These are phyloP conservation scores for Channa striata DNA, from an alignment of 2,797 vertebrate genomes.

Conservation along the genomic window DNA sequence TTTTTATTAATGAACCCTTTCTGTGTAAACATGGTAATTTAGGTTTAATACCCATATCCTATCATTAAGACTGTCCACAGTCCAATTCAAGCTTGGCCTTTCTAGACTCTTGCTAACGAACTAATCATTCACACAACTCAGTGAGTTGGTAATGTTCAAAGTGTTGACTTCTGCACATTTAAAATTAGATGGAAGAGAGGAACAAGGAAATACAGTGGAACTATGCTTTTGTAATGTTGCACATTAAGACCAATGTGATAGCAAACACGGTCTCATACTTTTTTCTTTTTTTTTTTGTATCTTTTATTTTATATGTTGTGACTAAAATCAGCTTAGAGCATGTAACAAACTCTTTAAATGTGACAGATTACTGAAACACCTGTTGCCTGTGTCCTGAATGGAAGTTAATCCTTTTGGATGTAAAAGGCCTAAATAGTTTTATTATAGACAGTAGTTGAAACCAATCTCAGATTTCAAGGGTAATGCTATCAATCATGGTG, in stretches of 20 bases:
- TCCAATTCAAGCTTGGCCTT: slow-evolving; percentile 14
- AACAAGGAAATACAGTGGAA: neutral
- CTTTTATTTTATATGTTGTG: neutral
- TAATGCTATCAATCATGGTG: neutral
- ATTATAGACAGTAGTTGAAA: slow-evolving; percentile 1
- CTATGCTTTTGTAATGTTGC: neutral
- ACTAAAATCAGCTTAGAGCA: slow-evolving; percentile 8
- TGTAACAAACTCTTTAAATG: slow-evolving; percentile 24
- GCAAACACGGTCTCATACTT: neutral
- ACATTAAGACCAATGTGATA: neutral
- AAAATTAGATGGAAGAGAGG: neutral
- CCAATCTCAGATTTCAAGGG: neutral
- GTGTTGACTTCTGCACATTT: slow-evolving; percentile 14
- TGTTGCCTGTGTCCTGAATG: slow-evolving; percentile 33
- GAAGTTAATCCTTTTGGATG: slow-evolving; percentile 25
- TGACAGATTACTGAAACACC: slow-evolving; percentile 45
- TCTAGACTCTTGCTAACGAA: slow-evolving; percentile 12
- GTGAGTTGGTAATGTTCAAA: neutral
- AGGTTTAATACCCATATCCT: slow-evolving; percentile 42
- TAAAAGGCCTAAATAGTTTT: slow-evolving; percentile 19
- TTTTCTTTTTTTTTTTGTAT: neutral
- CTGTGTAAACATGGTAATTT: slow-evolving; percentile 22
- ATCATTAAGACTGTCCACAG: slow-evolving; percentile 28
- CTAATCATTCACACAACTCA: slow-evolving; percentile 10
- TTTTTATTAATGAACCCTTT: slow-evolving; percentile 1